These are phyloP conservation scores for Macrosiphum euphorbiae DNA, from an alignment of 2,888 invertebrate genomes.

Conservation along the genomic window DNA sequence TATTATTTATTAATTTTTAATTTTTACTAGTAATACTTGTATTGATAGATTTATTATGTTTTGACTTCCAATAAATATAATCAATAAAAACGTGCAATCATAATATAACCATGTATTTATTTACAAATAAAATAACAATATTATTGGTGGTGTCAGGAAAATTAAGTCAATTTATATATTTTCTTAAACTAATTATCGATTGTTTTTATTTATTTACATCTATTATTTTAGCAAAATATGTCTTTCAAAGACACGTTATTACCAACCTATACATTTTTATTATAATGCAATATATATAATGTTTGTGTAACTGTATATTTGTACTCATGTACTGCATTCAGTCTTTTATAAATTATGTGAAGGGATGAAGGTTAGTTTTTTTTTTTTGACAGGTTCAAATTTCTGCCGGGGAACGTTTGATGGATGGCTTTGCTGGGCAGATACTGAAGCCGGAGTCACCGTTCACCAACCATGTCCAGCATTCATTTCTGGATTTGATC, in stretches of 20 bases:
- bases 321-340: neutral
- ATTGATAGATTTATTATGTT: too few species aligned
- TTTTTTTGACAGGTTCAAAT: conserved; percentile 66
- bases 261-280: neutral
- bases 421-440: conserved; percentile 86
- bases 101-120: neutral
- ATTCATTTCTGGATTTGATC: conserved; percentile 83
- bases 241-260: neutral
- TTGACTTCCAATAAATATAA: too few species aligned
- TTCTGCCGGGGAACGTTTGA: conserved; percentile 84
- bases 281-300: neutral
- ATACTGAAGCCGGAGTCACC: conserved; percentile 78
- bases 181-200: neutral
- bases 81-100: too few species aligned
- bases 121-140: neutral
- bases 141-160: neutral
- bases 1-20: too few species aligned
- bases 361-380: neutral
- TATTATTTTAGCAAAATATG: neutral
- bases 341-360: neutral
- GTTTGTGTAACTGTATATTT: neutral
- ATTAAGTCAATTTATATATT: neutral
- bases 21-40: too few species aligned
- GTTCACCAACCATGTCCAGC: conserved; percentile 80
- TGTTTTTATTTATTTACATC: neutral